Evolutionary conservation across 2,888 invertebrate genomes (phyloP).

Genomic region (Phortica okadai): DNA sequence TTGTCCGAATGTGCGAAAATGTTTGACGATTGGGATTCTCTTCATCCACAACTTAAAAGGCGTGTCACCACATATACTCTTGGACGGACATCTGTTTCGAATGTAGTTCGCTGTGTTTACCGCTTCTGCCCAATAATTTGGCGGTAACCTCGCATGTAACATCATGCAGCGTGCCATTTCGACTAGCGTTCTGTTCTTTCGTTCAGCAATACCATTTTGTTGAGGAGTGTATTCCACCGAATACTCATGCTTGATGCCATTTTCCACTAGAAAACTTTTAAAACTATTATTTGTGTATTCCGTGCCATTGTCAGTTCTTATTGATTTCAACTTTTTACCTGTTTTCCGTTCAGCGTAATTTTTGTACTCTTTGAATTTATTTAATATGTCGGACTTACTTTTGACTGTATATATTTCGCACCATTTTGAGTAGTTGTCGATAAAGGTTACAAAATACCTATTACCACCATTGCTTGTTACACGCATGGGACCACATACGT

Average conservation of each 20-base stretch:
- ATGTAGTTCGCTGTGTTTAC: not conserved
- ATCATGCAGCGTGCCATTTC: slow-evolving; percentile 24
- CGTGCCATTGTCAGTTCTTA: slow-evolving; percentile 58
- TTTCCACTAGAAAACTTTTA: slow-evolving; percentile 45
- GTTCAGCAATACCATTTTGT: slow-evolving; percentile 21
- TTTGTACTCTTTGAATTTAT: too few relatives aligned
- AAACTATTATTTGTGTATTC: slow-evolving; percentile 54
- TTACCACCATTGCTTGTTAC: too few relatives aligned
- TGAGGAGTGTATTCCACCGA: slow-evolving; percentile 21
- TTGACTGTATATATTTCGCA: too few relatives aligned
- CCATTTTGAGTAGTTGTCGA: too few relatives aligned
- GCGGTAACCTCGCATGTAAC: not conserved
- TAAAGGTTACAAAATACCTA: too few relatives aligned
- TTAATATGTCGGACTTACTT: too few relatives aligned
- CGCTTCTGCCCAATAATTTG: not conserved
- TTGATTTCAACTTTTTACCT: slow-evolving; percentile 46
- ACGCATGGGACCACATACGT: too few relatives aligned
- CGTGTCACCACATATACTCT: too few relatives aligned
- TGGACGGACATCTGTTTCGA: not conserved
- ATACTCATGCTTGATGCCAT: not conserved
- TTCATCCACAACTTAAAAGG: too few relatives aligned
- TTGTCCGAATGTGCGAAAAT: too few relatives aligned
- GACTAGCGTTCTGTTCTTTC: slow-evolving; percentile 16
- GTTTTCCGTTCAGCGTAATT: slow-evolving; percentile 40
- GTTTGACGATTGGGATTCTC: too few relatives aligned